Conservation (phyloP, 1,140 invertebrate species). For the Lordiphosa collinella region DNA sequence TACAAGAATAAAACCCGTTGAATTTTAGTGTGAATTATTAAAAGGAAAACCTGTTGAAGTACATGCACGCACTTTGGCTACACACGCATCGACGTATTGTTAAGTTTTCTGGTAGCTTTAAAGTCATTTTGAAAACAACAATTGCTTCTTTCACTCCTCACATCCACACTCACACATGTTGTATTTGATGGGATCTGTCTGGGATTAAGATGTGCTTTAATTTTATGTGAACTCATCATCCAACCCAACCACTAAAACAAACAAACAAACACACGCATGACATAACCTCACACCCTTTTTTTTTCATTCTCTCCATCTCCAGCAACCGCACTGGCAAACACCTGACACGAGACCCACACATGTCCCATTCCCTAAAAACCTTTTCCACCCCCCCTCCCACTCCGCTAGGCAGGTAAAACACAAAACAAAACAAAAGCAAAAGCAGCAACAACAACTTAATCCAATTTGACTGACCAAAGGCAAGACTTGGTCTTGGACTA, state of each 20-base stretch:
- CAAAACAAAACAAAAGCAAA: conserved; percentile 37
- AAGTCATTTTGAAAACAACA: background rate
- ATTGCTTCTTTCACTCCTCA: background rate
- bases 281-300: background rate
- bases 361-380: background rate
- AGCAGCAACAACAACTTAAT: conserved; percentile 64
- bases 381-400: background rate
- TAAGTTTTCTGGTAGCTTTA: background rate
- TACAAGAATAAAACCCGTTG: too few species aligned
- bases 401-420: conserved; percentile 2
- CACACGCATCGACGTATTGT: too few species aligned
- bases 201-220: conserved; percentile 19
- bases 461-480: conserved; percentile 65
- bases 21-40: too few species aligned
- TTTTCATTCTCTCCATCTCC: background rate
- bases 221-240: conserved; percentile 13
- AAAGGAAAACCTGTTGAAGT: too few species aligned
- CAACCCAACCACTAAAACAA: background rate
- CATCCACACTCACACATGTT: background rate
- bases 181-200: conserved; percentile 5
- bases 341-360: conserved; percentile 1
- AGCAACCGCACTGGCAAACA: background rate
- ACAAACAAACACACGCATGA: background rate
- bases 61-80: too few species aligned
- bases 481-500: conserved; percentile 26